A percentile compares a stretch with the other conserved stretches of the same genome.
Conservation (phyloP, 2,113 vertebrate genomes). For the Rana temporaria region DNA sequence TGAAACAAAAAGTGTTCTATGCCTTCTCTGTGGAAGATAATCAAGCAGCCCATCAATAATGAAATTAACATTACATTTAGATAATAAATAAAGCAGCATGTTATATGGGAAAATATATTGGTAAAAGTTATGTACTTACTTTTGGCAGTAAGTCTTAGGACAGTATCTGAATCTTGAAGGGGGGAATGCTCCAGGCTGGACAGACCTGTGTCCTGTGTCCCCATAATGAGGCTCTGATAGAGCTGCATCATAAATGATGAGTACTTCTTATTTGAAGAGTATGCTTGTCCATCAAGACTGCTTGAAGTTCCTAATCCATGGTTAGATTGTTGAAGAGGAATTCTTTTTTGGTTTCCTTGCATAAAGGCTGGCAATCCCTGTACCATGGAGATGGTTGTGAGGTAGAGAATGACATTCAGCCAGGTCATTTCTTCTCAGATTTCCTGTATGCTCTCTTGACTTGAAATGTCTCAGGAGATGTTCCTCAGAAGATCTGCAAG, state of each 20-base stretch:
- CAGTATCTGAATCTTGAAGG: constrained; percentile 70
- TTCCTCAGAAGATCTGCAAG: neutral
- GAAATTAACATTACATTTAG: too few species aligned
- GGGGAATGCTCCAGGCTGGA: constrained; percentile 57
- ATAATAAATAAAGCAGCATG: too few species aligned
- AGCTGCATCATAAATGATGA: constrained; percentile 85
- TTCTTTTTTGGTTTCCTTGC: neutral
- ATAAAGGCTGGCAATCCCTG: constrained; percentile 9
- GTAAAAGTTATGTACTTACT: too few species aligned
- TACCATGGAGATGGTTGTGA: constrained; percentile 16
- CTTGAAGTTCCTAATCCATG: neutral
- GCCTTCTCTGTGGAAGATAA: too few species aligned
- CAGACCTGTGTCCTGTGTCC: constrained; percentile 45
- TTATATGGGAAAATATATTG: too few species aligned
- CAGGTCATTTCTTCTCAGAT: neutral
- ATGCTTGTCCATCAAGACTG: constrained; percentile 46
- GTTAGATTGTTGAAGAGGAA: neutral
- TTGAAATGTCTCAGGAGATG: neutral
- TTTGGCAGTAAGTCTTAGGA: constrained; percentile 78
- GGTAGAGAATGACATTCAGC: neutral
- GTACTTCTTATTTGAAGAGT: constrained; percentile 60
- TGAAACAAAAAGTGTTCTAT: too few species aligned
- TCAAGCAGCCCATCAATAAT: too few species aligned
- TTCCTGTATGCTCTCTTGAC: neutral
- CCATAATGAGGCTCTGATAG: constrained; percentile 71